Base-by-base conservation (phyloP, 2,797 vertebrate species). In the Malacoctenus gilli region DNA sequence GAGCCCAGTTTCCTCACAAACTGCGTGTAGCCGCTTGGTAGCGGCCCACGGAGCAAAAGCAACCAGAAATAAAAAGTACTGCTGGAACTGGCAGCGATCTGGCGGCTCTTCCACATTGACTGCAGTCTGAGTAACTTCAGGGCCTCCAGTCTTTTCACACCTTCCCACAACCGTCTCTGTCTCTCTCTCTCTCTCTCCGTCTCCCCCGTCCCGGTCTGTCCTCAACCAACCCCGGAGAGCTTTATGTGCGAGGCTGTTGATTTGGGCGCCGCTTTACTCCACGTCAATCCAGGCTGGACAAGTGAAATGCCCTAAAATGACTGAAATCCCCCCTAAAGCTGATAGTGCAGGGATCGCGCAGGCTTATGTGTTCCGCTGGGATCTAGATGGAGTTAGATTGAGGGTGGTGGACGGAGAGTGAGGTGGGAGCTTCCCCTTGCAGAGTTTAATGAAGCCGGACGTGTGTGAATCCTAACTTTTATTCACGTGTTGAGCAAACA, bases 261-360 rank as follows among this genome's bases (percentile, higher is more conserved):
- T 79, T 83, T 77, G 53, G 63, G 68, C 83, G 64, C 78, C 41
- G 77, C 71, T 85, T 89, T 86, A 62, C 80, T 72, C 63, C 52
- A 76, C 84, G 68, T 79, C 83, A 85, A 81, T 87, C 80, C 82
- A 73, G 56, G 59, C 77, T 3, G 56, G 75, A 84, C 82, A 79
- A 83, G 68, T 55, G 22, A 85, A 88, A 83, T 72, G 71, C 72
- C 68, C 75, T 82, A 66, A 84, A 86, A 87, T 79, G 68, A 78
- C 68, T 64, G 38, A 87, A 86, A 84, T 82, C 84, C 80, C 65
- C 48, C 59, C 62, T n/a, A 87, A 86, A 88, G 82, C 87, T 83
- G 82, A 85, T 82, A 62, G 80, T 65, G 61, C 79, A 71, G 55
- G 80, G 84, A 87, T 83, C 71, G 84, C 50, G 65, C 68, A 56